Evolutionary conservation across 2,113 vertebrate species (phyloP), one percentile per base, ranked within the genome.

Genomic region (Psilopsiagon aymara): DNA sequence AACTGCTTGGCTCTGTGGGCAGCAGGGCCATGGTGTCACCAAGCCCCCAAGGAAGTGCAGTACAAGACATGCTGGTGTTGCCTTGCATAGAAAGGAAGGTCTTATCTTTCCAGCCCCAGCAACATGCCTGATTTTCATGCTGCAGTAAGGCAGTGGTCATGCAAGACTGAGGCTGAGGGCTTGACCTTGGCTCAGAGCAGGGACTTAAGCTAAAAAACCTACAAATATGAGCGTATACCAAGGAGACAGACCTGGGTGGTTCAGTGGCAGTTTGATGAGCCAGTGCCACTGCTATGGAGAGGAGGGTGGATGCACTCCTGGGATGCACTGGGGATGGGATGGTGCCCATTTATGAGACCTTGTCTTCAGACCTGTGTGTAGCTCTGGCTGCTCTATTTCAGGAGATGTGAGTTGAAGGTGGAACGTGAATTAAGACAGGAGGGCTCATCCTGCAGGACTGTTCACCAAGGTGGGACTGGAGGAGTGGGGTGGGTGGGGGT

Each of bases 101-200:
- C 1, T 7, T 9, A 9, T 23, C 11, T 63, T 19, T 15, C 51
- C 43, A 35, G 82, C 43, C 37, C 35, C 3, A 0, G 18, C n/a
- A 2, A 0, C 3, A 1, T 15, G 28, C 35, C 27, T 24, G 29
- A 1, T 4, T 7, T 29, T 51, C 15, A 0, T 46, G 39, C 49
- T 52, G 53, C 75, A 20, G 69, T 25, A 2, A 23, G 43, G 53
- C 10, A 8, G 41, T 7, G 19, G 19, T 17, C 20, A 0, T 2
- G 3, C 51, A 7, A 3, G 55, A 4, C 37, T 14, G 47, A 16
- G 74, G 27, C 60, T 35, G 70, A 6, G 75, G 15, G 55, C 60
- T 8, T 20, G 10, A 1, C 24, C 63, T 35, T 2, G 1, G 17
- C 63, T 75, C 55, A 4, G 37, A 39, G 55, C 16, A 1, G 35